Base-by-base conservation (phyloP, 2,888 invertebrate species). In the Actias luna region DNA sequence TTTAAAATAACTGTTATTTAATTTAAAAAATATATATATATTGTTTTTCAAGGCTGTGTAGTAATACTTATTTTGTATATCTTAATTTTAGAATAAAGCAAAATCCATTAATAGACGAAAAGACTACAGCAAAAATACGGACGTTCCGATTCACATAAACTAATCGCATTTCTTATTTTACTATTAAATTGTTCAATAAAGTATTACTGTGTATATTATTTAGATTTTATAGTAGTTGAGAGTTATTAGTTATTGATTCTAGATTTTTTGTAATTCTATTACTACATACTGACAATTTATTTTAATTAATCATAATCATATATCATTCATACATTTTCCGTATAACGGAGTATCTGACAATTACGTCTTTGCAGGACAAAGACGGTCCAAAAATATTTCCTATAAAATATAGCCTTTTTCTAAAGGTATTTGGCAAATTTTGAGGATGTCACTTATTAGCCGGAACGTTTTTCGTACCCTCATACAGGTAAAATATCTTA, bases 381-480 rank as follows among this genome's bases (percentile, higher is more conserved):
- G 78, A 71, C 75, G 76, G 64, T 81, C 87, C 80, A 80, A 84
- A 89, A 88, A 85, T 88, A 87, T 76, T 72, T 83, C 80, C 14
- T 59, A 61, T 63, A 67, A 73, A 71, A 76, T 79, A 76, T 76
- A 84, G 72, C 77, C 79, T 82, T 83, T 78, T 75, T 72, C 59
- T 62, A 68, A 70, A 77, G 76, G 72, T 74, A 76, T 77, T 72
- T 65, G n/a, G 29, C 61, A 61, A 65, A 67, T 61, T 62, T 63
- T 46, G 61, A 84, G 62, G 46, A 92, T 92, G 92, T 89, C 91
- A 64, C 74, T 90, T 61, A 85, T 92, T 64, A 83, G 83, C 74
- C 88, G 91, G 74, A 89, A 88, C 71, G 73, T 90, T 70, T 83
- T 86, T 69, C 86, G 91, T 67, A 80, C 85, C 63, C 71, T 92